Evolutionary conservation across 1,140 invertebrate genomes (phyloP).

Genomic region (Cyclargus thomasi): DNA sequence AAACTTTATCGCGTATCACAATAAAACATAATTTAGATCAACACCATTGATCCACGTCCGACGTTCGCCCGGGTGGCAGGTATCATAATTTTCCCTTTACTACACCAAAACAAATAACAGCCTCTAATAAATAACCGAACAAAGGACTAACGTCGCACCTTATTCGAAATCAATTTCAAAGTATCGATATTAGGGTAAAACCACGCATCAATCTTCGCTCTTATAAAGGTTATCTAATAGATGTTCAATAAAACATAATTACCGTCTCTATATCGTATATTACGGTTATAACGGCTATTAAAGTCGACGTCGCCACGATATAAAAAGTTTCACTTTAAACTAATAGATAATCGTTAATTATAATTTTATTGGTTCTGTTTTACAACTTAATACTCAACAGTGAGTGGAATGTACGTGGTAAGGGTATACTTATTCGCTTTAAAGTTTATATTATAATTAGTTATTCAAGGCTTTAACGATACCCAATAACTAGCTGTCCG

Average conservation of each 20-base stretch:
- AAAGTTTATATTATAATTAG: not conserved
- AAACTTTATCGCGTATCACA: conserved; percentile 13
- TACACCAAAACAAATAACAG: conserved; percentile 57
- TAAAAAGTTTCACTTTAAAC: not conserved
- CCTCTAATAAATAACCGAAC: conserved; percentile 62
- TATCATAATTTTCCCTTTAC: conserved; percentile 67
- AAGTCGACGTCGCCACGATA: conserved; percentile 2
- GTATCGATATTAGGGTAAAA: conserved; percentile 9
- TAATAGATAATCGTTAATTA: not conserved
- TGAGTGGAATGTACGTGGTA: not conserved
- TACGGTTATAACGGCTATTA: not conserved
- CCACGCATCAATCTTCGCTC: conserved; percentile 28
- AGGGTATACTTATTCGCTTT: not conserved
- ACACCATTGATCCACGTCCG: not conserved
- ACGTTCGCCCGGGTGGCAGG: not conserved
- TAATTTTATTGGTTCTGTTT: not conserved
- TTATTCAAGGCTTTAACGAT: not conserved
- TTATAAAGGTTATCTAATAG: conserved; percentile 25
- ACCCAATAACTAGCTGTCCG: not conserved
- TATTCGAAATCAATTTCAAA: conserved; percentile 53
- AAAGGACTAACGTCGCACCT: conserved; percentile 61
- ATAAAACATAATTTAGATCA: conserved; percentile 27
- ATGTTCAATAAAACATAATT: conserved; percentile 24
- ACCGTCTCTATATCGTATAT: conserved; percentile 6
- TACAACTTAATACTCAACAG: not conserved